Percentiles rank a stretch among this genome's conserved stretches.
These are phyloP conservation scores for Periophthalmus modestus DNA, from an alignment of 2,113 vertebrate genomes.

Conservation along the genomic window DNA sequence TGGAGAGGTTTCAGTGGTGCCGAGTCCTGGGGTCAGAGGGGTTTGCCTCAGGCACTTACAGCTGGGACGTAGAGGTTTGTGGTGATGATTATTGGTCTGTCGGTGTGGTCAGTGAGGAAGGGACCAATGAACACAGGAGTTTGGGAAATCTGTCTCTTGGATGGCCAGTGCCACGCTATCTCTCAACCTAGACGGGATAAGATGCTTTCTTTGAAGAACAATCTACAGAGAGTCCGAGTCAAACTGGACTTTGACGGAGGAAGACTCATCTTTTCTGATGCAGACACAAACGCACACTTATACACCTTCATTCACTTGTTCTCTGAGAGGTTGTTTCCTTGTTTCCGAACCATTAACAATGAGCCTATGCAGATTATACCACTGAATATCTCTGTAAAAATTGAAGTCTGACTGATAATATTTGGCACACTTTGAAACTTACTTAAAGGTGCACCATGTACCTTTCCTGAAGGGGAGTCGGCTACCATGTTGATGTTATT, in stretches of 20 bases:
- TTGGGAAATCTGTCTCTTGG: background rate
- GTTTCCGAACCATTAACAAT: background rate
- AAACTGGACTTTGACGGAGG: conserved; percentile 11
- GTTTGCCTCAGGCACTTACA: conserved; percentile 23
- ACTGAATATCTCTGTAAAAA: background rate
- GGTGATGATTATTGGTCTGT: background rate
- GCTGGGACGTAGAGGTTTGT: conserved; percentile 17
- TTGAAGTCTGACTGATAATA: background rate
- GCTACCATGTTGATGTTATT: no score
- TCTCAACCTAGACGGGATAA: background rate
- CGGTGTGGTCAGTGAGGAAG: background rate
- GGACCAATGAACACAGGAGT: background rate
- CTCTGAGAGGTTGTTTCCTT: conserved; percentile 10
- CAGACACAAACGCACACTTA: conserved; percentile 6
- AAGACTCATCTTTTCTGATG: conserved; percentile 7
- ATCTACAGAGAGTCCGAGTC: conserved; percentile 10
- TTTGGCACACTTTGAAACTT: no score
- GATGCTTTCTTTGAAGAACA: background rate
- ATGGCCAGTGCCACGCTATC: background rate
- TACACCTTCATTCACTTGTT: conserved; percentile 14
- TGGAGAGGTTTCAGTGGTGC: background rate
- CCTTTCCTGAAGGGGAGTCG: no score
- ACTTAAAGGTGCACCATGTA: no score
- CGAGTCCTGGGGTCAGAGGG: conserved; percentile 16
- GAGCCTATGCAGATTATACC: conserved; percentile 14